Evolutionary conservation across 1,140 invertebrate genomes (phyloP).

Genomic region (Macrotrachela quadricornifera): DNA sequence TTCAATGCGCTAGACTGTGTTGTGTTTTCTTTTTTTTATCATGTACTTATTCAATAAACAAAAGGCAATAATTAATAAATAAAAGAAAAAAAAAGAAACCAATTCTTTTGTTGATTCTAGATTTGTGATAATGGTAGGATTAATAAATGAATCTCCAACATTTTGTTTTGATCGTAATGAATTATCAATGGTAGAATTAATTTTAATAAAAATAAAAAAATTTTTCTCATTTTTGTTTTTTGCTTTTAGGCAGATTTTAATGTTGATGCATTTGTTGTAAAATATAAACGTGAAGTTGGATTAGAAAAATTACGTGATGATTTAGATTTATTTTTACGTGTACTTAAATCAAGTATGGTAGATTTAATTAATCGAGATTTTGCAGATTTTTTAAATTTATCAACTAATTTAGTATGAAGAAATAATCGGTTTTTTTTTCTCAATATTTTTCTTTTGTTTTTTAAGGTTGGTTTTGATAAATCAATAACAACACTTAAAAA

Average conservation of each 20-base stretch:
- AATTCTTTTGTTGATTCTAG: no score
- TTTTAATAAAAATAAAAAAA: no score
- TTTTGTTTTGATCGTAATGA: no score
- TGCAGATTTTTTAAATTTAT: conserved; percentile 82
- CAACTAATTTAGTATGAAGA: conserved; percentile 51
- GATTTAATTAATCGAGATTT: conserved; percentile 91
- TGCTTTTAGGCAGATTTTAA: conserved; percentile 57
- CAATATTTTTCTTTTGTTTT: conserved; percentile 1
- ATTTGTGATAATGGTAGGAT: no score
- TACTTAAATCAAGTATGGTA: conserved; percentile 69
- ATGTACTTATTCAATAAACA: no score
- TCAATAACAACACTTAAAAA: conserved; percentile 52
- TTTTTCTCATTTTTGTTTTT: no score
- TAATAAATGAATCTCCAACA: no score
- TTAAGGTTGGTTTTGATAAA: conserved; percentile 61
- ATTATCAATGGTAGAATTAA: no score
- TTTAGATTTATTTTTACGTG: conserved; percentile 64
- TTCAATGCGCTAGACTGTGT: no score
- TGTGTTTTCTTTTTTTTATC: no score
- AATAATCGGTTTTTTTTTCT: neutral
- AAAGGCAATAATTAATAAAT: no score
- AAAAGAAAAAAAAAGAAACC: no score
- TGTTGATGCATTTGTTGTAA: conserved; percentile 65
- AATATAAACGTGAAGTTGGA: conserved; percentile 53
- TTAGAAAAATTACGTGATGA: conserved; percentile 71